Percentiles rank a stretch among this genome's conserved stretches.
Conservation (phyloP, 2,113 vertebrate genomes). For the cat (Felis catus) region F.catus_Fca126_mat1.0 CM031414.1:113564501-113565000, state of each 20-base stretch:
- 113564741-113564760: too few species aligned
- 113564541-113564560: neutral
- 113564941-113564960: neutral
- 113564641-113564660: too few species aligned
- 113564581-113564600: too few species aligned
- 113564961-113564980: neutral
- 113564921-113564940: neutral
- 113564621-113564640: too few species aligned
- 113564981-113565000: neutral
- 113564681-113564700: too few species aligned
- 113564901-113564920: neutral
- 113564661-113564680: too few species aligned
- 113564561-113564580: too few species aligned
- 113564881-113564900: neutral
- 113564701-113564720: too few species aligned
- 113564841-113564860: neutral
- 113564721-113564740: too few species aligned
- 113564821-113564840: neutral
- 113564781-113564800: constrained; percentile 27
- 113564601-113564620: too few species aligned
- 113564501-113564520: neutral
- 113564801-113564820: too few species aligned
- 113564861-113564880: neutral
- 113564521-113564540: neutral
- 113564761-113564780: too few species aligned